These are phyloP conservation scores for Camponotus pennsylvanicus DNA, from an alignment of 1,140 invertebrate species.

Conservation along the genomic window DNA sequence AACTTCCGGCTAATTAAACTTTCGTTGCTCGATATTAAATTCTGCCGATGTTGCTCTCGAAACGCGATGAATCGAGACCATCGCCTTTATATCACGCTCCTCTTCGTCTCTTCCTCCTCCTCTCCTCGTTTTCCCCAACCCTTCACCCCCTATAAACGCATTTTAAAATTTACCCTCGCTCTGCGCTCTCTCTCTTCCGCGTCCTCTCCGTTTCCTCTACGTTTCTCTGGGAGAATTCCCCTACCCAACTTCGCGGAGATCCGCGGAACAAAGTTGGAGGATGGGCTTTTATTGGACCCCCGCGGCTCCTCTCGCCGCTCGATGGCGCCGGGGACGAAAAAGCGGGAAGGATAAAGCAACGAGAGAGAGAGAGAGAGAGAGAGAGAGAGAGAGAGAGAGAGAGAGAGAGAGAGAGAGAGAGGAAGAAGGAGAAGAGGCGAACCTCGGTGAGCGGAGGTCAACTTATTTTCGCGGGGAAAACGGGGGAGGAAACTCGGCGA, in stretches of 20 bases:
- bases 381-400: conserved; percentile 9
- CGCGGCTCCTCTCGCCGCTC: conserved; percentile 66
- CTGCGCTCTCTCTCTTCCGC: conserved; percentile 11
- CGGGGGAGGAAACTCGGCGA: conserved; percentile 67
- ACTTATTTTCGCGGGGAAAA: conserved; percentile 64
- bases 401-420: background rate
- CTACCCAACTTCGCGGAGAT: conserved; percentile 62
- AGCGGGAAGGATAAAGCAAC: conserved; percentile 6
- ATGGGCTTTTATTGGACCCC: conserved; percentile 66
- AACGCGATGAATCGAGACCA: conserved; percentile 51
- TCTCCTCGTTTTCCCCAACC: background rate
- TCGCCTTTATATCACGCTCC: background rate
- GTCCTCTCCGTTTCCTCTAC: too few relatives aligned
- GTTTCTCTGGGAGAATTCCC: conserved; percentile 11
- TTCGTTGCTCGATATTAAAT: conserved; percentile 62
- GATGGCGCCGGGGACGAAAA: conserved; percentile 48
- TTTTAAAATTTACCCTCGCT: conserved; percentile 46
- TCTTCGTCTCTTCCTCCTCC: background rate
- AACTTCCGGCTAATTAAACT: conserved; percentile 62
- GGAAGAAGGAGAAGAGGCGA: conserved; percentile 49
- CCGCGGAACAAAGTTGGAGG: conserved; percentile 59
- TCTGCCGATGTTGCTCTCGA: conserved; percentile 60
- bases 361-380: conserved; percentile 8
- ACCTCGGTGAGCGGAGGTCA: conserved; percentile 58
- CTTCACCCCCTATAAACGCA: background rate